Evolutionary conservation across 2,113 vertebrate species (phyloP).

Genomic region (Paramisgurnus dabryanus): DNA sequence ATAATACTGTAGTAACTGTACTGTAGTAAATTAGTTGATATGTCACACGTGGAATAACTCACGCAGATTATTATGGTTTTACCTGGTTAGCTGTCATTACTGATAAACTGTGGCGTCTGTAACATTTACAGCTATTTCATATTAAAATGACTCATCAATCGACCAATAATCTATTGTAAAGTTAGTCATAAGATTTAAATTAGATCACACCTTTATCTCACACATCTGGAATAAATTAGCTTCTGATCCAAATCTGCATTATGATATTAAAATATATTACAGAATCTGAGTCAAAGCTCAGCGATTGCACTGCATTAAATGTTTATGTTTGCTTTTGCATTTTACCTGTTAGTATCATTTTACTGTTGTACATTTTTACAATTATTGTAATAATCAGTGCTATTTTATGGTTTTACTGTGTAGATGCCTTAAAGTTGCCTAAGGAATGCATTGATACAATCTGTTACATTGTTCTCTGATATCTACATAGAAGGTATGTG

Average conservation of each 20-base stretch:
- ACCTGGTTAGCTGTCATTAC: not conserved
- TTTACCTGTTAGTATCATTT: too few species aligned
- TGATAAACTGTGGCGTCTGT: not conserved
- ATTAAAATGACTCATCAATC: constrained; percentile 11
- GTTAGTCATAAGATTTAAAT: constrained; percentile 11
- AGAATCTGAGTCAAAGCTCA: too few species aligned
- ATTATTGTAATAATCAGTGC: too few species aligned
- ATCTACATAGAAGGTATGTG: too few species aligned
- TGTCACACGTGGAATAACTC: not conserved
- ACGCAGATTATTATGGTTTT: not conserved
- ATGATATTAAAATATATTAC: too few species aligned
- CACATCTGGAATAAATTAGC: constrained; percentile 14
- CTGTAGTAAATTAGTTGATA: not conserved
- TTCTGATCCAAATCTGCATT: not conserved
- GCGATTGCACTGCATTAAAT: too few species aligned
- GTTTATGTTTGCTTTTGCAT: too few species aligned
- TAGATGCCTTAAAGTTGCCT: too few species aligned
- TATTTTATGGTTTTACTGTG: too few species aligned
- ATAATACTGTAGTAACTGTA: not conserved
- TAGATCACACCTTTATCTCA: not conserved
- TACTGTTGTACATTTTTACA: too few species aligned
- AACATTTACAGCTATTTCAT: not conserved
- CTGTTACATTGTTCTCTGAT: too few species aligned
- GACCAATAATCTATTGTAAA: constrained; percentile 1
- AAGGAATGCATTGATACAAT: too few species aligned